phyloP scores from a whole-genome alignment of 2,888 invertebrate genomes.

The Drosophila diplacantha region DNA sequence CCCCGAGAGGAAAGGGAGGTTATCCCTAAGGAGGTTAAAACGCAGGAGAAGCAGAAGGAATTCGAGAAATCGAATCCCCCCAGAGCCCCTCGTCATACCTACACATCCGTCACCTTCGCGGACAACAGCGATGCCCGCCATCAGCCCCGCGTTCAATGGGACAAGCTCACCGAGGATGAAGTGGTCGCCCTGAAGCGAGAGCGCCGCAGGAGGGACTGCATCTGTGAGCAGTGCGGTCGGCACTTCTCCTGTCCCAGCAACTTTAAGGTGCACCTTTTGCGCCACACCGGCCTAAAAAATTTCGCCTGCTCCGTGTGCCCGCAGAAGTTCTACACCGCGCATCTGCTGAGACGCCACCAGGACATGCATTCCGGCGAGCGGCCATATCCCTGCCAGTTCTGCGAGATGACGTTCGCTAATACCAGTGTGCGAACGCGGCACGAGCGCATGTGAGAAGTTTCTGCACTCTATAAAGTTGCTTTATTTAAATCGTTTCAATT shows the following conservation, averaged over 20 bases:
- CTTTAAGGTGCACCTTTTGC: constrained; percentile 60
- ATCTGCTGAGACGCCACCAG: constrained; percentile 54
- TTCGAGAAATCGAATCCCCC: not conserved
- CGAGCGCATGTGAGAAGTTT: constrained; percentile 50
- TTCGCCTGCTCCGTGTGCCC: constrained; percentile 51
- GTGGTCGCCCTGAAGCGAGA: constrained; percentile 53
- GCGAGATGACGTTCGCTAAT: constrained; percentile 56
- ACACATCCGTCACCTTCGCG: constrained; percentile 48
- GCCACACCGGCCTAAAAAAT: constrained; percentile 53
- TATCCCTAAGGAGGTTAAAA: not conserved
- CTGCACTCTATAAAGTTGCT: too few species aligned
- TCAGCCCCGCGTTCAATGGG: constrained; percentile 56
- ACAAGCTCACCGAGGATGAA: constrained; percentile 55
- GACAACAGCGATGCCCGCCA: constrained; percentile 29
- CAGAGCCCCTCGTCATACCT: constrained; percentile 13
- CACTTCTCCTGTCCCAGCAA: constrained; percentile 64
- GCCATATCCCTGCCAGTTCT: constrained; percentile 57
- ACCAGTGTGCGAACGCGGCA: constrained; percentile 61
- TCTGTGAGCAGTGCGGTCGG: constrained; percentile 58
- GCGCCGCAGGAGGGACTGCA: constrained; percentile 61
- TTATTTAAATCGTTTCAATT: not conserved
- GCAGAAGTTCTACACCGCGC: constrained; percentile 57
- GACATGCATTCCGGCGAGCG: constrained; percentile 44
- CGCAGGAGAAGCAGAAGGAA: too few species aligned
- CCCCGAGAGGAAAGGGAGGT: not conserved